phyloP scores from a whole-genome alignment of 2,888 invertebrate species.

The Blomia tropicalis region DNA sequence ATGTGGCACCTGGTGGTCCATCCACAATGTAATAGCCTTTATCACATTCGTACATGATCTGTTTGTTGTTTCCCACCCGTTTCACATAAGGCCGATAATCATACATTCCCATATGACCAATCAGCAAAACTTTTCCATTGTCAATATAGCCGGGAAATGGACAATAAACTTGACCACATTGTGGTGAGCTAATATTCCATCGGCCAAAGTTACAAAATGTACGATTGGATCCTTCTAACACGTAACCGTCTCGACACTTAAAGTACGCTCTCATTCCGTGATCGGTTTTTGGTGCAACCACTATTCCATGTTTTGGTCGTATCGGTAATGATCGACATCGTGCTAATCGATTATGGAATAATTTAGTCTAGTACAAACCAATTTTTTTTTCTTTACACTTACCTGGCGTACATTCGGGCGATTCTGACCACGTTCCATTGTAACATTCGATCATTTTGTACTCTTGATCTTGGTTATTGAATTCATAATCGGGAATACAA shows the following conservation, averaged over 20 bases:
- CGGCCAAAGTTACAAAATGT: conserved; percentile 79
- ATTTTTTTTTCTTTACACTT: no score
- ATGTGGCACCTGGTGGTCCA: conserved; percentile 83
- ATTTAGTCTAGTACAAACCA: not conserved
- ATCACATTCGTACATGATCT: conserved; percentile 88
- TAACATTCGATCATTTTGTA: conserved; percentile 69
- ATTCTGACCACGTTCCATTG: conserved; percentile 45
- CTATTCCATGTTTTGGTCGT: conserved; percentile 78
- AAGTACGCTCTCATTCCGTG: conserved; percentile 89
- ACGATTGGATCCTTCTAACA: conserved; percentile 59
- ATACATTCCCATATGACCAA: conserved; percentile 88
- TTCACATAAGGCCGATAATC: conserved; percentile 84
- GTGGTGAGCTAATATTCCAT: conserved; percentile 77
- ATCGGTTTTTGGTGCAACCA: conserved; percentile 89
- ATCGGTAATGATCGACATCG: conserved; percentile 66
- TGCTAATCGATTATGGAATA: conserved; percentile 36
- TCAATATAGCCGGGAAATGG: conserved; percentile 76
- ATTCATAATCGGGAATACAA: conserved; percentile 58
- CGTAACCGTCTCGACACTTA: conserved; percentile 80
- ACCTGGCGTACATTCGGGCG: not conserved
- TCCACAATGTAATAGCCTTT: conserved; percentile 69
- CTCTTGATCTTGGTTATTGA: conserved; percentile 48
- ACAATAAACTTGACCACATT: conserved; percentile 66
- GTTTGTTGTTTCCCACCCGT: conserved; percentile 69
- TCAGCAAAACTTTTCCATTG: conserved; percentile 74